Percentiles rank a stretch among this genome's conserved stretches.
Evolutionary conservation across 2,113 vertebrate genomes (phyloP).

Genomic region (Austrofundulus limnaeus): DNA sequence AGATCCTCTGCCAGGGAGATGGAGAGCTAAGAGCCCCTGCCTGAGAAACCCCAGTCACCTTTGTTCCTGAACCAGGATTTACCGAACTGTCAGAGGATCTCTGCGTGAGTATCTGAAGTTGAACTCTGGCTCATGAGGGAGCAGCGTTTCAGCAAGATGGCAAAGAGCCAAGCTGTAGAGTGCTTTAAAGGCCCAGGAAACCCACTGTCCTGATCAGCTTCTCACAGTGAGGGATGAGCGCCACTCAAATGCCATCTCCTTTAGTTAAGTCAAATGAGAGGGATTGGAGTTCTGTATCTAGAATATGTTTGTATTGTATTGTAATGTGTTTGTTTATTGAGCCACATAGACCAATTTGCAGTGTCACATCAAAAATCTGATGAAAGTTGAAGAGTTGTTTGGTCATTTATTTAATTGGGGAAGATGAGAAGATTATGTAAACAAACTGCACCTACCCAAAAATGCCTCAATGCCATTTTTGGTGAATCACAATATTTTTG

Average conservation of each 20-base stretch:
- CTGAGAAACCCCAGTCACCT: constrained; percentile 22
- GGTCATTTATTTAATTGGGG: no score
- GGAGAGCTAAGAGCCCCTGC: not conserved
- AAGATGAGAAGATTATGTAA: no score
- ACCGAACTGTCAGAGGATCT: constrained; percentile 7
- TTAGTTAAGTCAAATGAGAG: not conserved
- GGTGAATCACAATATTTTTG: no score
- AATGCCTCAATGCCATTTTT: no score
- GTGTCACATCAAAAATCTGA: not conserved
- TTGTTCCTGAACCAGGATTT: constrained; percentile 34
- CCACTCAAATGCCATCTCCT: not conserved
- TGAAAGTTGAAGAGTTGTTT: no score
- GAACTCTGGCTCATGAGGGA: constrained; percentile 9
- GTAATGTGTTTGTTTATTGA: no score
- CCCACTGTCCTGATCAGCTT: not conserved
- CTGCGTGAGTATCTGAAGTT: constrained; percentile 4
- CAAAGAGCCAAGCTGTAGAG: not conserved
- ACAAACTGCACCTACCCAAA: no score
- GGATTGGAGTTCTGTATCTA: not conserved
- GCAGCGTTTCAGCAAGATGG: constrained; percentile 18
- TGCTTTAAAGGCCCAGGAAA: constrained; percentile 4
- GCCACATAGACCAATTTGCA: not conserved
- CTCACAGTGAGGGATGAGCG: not conserved
- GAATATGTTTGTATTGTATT: constrained; percentile 1
- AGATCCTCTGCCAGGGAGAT: constrained; percentile 1